Evolutionary conservation across 2,113 vertebrate genomes (phyloP), one percentile per base, ranked within the genome.

Genomic region (Hemicordylus capensis): DNA sequence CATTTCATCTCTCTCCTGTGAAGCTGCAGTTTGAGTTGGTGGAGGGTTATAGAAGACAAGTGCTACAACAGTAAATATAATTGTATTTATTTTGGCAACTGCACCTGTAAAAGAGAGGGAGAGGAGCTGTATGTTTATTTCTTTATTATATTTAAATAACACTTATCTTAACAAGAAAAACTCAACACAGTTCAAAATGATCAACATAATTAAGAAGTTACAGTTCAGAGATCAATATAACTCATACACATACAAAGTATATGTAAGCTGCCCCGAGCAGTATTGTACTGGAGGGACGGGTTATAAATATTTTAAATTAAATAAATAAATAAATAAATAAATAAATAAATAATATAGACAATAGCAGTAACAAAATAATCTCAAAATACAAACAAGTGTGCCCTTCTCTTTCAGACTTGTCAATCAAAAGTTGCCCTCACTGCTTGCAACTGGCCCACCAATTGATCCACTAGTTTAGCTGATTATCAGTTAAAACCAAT

Each of bases 21-120:
- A 81, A 12, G 79, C 7, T 5, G 51, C 75, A 46, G 89, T 63
- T 56, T 19, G 64, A 61, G 39, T 42, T 81, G 66, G 19, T 69
- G 96, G 96, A 44, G 97, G 96, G 70, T 95, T 97, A 87, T 97
- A 97, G 37, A 97, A 91, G 82, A 93, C 90, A 44, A 91, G 15
- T 56, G 97, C 95, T 84, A 87, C 28, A 10, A 92, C 31, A 34
- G 90, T 89, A 95, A 97, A 96, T 90, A 93, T 8, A 44, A 97
- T 83, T 0, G 96, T 93, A 90, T 95, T 6, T 67, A 91, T 12
- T 95, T 97, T 97, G 92, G 95, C 96, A 90, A 63, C 80, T 87
- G 94, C 93, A 96, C 94, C 97, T 97, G 91, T 78, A 92, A 69
- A 64, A 37, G 87, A 89, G 93, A 82, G 92, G 86, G 81, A 66